A percentile compares a stretch with the other conserved stretches of the same genome.
Conservation (phyloP, 1,140 invertebrate genomes). For the Panagrolaimus sp. region DNA sequence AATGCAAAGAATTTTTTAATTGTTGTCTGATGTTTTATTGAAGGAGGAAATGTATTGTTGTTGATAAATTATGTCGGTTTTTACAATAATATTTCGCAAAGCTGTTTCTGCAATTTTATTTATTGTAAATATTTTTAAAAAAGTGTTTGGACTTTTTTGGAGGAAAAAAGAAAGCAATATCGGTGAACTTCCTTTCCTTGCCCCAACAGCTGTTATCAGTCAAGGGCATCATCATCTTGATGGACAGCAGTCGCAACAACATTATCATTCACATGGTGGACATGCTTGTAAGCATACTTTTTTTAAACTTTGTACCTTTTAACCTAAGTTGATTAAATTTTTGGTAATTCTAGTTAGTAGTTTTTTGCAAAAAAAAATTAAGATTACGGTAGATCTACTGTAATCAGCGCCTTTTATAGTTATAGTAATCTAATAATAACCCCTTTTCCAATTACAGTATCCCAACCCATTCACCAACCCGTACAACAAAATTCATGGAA, state of each 20-base stretch:
- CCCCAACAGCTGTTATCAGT: not conserved
- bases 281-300: no score
- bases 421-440: not conserved
- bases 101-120: not conserved
- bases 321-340: no score
- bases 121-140: conserved; percentile 6
- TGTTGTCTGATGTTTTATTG: not conserved
- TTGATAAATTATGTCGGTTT: not conserved
- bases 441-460: not conserved
- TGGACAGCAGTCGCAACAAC: no score
- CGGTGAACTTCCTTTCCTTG: not conserved
- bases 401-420: no score
- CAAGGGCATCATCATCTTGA: not conserved
- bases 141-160: not conserved
- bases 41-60: not conserved
- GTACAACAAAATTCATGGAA: conserved; percentile 17
- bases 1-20: not conserved
- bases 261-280: no score
- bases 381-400: not conserved
- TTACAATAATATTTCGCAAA: not conserved
- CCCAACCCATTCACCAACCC: not conserved
- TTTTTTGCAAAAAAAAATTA: not conserved
- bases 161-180: not conserved
- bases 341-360: not conserved
- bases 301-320: no score